Conservation (phyloP, 1,140 invertebrate genomes). For the Cydia amplana region DNA sequence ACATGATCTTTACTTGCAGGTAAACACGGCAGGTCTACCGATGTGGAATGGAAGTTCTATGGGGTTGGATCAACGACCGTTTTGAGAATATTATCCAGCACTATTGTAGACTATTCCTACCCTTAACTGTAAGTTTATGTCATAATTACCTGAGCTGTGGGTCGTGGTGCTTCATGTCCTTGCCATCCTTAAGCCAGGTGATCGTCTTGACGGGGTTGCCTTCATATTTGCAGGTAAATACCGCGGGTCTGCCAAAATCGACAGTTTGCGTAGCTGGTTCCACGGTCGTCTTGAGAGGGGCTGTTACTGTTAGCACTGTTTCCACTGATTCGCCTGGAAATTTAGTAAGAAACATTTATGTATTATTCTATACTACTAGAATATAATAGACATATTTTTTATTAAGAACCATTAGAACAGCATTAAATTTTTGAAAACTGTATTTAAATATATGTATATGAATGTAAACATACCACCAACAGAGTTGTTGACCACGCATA, state of each 20-base stretch:
- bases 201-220: slow-evolving; percentile 94
- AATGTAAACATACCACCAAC: slow-evolving; percentile 83
- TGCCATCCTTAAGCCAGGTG: slow-evolving; percentile 96
- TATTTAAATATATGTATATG: not conserved
- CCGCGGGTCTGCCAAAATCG: slow-evolving; percentile 94
- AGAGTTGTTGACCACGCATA: slow-evolving; percentile 96
- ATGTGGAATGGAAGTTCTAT: no score
- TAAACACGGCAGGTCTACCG: no score
- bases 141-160: slow-evolving; percentile 81
- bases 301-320: slow-evolving; percentile 95
- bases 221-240: slow-evolving; percentile 93
- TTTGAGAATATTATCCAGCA: no score
- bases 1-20: no score
- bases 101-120: no score
- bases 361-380: not conserved
- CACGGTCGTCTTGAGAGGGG: slow-evolving; percentile 91
- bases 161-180: slow-evolving; percentile 88
- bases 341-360: slow-evolving; percentile 23
- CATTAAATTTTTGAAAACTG: not conserved
- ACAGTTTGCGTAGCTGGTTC: slow-evolving; percentile 94
- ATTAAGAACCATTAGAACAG: not conserved
- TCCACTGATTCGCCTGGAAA: slow-evolving; percentile 89
- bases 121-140: no score
- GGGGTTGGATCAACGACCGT: no score
- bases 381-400: not conserved